phyloP scores from a whole-genome alignment of 2,113 vertebrate species.

The Cyprinodon tularosa region DNA sequence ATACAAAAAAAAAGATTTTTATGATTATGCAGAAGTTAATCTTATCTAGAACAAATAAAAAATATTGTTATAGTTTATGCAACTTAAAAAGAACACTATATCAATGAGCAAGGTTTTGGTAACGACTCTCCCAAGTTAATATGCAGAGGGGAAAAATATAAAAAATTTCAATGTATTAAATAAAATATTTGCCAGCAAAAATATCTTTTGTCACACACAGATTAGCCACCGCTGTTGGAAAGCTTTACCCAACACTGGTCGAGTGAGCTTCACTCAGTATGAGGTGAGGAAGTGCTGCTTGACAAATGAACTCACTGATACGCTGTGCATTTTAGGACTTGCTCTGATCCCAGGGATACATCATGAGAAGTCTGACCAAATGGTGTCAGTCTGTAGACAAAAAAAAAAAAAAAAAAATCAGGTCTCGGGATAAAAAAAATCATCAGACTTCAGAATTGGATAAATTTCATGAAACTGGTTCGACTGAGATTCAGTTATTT shows the following conservation, averaged over 20 bases:
- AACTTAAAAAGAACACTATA: background rate
- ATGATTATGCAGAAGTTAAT: background rate
- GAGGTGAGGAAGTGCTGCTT: constrained; percentile 78
- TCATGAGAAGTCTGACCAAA: background rate
- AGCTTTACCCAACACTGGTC: constrained; percentile 79
- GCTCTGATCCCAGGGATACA: background rate
- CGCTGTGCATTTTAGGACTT: background rate
- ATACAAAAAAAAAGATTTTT: constrained; percentile 7
- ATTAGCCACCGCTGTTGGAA: constrained; percentile 80
- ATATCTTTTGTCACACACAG: constrained; percentile 80
- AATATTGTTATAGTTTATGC: background rate
- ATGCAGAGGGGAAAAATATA: constrained; percentile 41
- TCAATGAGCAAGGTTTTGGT: constrained; percentile 15
- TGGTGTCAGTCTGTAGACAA: background rate
- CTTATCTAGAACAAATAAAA: background rate
- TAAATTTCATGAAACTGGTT: too few relatives aligned
- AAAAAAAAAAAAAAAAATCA: background rate
- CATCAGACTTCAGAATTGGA: background rate
- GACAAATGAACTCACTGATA: constrained; percentile 61
- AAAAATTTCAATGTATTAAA: constrained; percentile 61
- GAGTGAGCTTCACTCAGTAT: constrained; percentile 75
- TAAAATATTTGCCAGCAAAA: constrained; percentile 77
- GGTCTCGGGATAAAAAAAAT: background rate
- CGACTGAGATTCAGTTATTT: too few relatives aligned
- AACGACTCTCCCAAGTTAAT: constrained; percentile 28